Evolutionary conservation across 2,888 invertebrate species (phyloP), one percentile per base, ranked within the genome.

Genomic region (Drosophila sordidapex): DNA sequence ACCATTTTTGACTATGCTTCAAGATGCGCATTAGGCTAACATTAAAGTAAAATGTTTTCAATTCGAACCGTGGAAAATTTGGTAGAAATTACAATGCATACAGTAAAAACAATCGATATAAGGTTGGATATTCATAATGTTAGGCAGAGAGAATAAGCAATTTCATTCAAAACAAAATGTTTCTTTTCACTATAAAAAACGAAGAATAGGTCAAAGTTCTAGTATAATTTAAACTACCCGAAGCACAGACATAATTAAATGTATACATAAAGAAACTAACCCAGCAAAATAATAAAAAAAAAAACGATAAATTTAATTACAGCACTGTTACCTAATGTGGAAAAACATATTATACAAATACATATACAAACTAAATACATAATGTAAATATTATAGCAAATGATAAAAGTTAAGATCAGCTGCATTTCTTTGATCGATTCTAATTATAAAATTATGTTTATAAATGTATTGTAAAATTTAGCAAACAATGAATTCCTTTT

Each of bases 341-440:
- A 63, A 59, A 52, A 69, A 60, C 61, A 70, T 70, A 61, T 73
- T 69, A 72, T 74, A 73, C 40, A 48, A 82, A 57, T 59, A 75
- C 40, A 63, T 54, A 75, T 69, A 63, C 58, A 72, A 68, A 64
- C 70, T 64, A 64, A 54, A 72, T 53, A 73, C 70, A 69, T 70
- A 40, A 60, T 89, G 82, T 87, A 88, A 80, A 89, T 87, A 87
- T 64, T 77, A 65, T 71, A 70, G 87, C 60, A 69, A 77, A 77
- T 72, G 66, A 59, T 63, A 65, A 58, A 59, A 46, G 10, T 52
- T 67, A 56, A 66, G 71, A 61, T 57, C 67, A 72, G 56, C 64
- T 61, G 69, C 61, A 60, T 77, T 65, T 49, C 46, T 54, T 65
- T 54, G 46, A 48, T 79, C 70, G 61, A 74, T 74, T 74, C 71